Base-by-base conservation (phyloP, 2,888 invertebrate species). In the Leptothorax acervorum region DNA sequence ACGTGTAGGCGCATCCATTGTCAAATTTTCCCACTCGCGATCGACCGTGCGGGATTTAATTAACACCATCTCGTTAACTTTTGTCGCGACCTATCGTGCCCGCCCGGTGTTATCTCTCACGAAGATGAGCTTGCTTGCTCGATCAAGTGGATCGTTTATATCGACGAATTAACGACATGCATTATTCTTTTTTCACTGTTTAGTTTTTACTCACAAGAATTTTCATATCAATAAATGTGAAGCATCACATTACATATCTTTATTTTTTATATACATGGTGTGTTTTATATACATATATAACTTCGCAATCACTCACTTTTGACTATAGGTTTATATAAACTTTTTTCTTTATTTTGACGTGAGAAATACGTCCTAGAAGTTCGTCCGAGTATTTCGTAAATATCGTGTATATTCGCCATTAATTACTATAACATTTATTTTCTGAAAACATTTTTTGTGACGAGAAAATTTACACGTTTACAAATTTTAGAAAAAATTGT, bases 1-100 rank as follows among this genome's bases (percentile, higher is more conserved):
- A 15, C 60, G 66, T 74, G 42, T 76, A 83, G 74, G 55, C 70
- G 57, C 82, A 57, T 65, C 88, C 86, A 90, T 90, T 90, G 90
- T 90, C 89, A 87, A 90, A 90, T 90, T 90, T 89, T 89, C 88
- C 85, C 90, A 82, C 74, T 85, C 39, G 83, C 83, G 88, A 86
- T 86, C 86, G 87, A 78, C 68, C 85, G 84, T 82, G 88, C 89
- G 84, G 87, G 88, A 90, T 90, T 90, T 90, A 90, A 90, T 90
- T 90, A 90, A 90, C 90, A 85, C 86, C 88, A 84, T 89, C 90
- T 90, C 90, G 90, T 90, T 90, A 90, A 90, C 90, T 90, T 90
- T 90, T 85, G 89, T 84, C 78, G 83, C 86, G 85, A 81, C 53
- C 84, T 84, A 83, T 51, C 81, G 78, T 83, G 84, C 78, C n/a